Percentiles rank a stretch among this genome's conserved stretches.
phyloP scores from a whole-genome alignment of 2,888 invertebrate species.

The Dolomedes plantarius region DNA sequence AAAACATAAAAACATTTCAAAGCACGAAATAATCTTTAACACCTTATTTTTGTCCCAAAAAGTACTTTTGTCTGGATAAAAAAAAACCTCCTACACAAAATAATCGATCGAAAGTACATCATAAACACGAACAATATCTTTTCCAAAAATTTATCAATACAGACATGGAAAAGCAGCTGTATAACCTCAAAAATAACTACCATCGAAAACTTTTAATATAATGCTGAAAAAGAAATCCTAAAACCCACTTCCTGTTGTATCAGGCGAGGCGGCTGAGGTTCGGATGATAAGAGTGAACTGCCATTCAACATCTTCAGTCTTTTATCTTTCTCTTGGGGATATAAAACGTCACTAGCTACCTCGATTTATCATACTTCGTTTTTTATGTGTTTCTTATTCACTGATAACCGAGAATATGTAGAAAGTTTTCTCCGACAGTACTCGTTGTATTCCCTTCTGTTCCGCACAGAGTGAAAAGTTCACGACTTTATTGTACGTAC shows the following conservation, averaged over 20 bases:
- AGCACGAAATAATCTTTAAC: too few species aligned
- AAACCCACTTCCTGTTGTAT: not conserved
- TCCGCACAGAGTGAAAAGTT: too few species aligned
- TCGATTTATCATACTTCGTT: constrained; percentile 11
- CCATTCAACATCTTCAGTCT: not conserved
- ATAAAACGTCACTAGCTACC: not conserved
- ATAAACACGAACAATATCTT: too few species aligned
- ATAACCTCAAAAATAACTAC: not conserved
- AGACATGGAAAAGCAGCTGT: not conserved
- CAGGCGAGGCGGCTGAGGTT: not conserved
- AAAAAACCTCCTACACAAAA: too few species aligned
- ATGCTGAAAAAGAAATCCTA: not conserved
- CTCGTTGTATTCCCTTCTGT: too few species aligned
- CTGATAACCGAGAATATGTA: not conserved
- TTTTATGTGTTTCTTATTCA: not conserved
- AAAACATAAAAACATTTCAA: too few species aligned
- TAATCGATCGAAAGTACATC: too few species aligned
- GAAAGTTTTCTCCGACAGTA: too few species aligned
- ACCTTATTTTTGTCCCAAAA: too few species aligned
- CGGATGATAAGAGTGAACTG: not conserved
- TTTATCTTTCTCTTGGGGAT: constrained; percentile 9
- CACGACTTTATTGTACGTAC: too few species aligned
- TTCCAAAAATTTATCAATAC: not conserved
- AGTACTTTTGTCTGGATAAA: too few species aligned
- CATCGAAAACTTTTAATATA: not conserved